A percentile compares a stretch with the other conserved stretches of the same genome.
Conservation (phyloP, 2,113 vertebrate species). For the Dascyllus trimaculatus region DNA sequence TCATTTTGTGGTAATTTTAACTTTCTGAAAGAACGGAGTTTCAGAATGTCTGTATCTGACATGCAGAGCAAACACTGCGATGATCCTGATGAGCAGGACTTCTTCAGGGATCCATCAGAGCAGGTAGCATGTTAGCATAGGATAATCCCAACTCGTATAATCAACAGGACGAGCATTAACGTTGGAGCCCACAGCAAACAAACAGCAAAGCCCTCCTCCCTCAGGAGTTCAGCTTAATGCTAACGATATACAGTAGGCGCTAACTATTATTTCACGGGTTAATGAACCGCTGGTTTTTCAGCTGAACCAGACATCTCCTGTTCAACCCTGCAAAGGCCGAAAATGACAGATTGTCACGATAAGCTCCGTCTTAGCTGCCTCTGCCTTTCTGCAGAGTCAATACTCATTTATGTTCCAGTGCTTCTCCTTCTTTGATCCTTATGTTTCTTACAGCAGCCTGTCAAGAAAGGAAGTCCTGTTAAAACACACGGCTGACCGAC, state of each 20-base stretch:
- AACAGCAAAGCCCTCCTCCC: slow-evolving; percentile 53
- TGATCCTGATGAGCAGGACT: slow-evolving; percentile 5
- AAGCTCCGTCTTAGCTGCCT: slow-evolving; percentile 14
- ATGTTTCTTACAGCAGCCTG: slow-evolving; percentile 41
- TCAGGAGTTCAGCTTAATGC: slow-evolving; percentile 58
- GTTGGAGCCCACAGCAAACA: slow-evolving; percentile 61
- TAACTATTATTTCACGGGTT: slow-evolving; percentile 52
- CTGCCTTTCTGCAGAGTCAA: slow-evolving; percentile 32
- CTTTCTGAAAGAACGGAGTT: not conserved
- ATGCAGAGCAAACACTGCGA: not conserved
- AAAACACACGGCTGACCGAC: slow-evolving; percentile 39
- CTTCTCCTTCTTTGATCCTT: slow-evolving; percentile 38
- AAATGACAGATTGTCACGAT: slow-evolving; percentile 37
- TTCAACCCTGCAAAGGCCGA: slow-evolving; percentile 15
- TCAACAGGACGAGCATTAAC: slow-evolving; percentile 62
- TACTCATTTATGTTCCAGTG: slow-evolving; percentile 46
- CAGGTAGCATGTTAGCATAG: slow-evolving; percentile 37
- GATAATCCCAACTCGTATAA: slow-evolving; percentile 66
- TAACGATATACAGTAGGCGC: slow-evolving; percentile 64
- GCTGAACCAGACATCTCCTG: not conserved
- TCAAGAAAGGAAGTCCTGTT: slow-evolving; percentile 30
- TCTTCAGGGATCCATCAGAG: slow-evolving; percentile 16
- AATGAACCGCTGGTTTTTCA: slow-evolving; percentile 53
- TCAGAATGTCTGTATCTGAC: not conserved
- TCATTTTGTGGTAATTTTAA: not conserved